Evolutionary conservation across 2,113 vertebrate genomes (phyloP).

Genomic region (Oncorhynchus masou): DNA sequence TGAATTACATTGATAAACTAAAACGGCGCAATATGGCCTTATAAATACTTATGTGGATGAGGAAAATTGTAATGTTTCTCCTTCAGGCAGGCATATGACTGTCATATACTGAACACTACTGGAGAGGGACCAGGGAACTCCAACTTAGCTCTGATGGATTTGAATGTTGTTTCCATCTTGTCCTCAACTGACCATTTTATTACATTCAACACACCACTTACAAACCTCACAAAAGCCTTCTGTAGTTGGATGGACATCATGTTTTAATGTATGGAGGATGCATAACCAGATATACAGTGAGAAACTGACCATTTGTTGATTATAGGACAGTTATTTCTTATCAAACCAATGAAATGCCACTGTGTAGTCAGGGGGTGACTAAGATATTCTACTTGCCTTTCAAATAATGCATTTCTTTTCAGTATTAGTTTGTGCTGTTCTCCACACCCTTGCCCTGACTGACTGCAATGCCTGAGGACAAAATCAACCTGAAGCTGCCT

Average conservation of each 20-base stretch:
- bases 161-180: conserved; percentile 28
- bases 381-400: conserved; percentile 34
- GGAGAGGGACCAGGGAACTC: conserved; percentile 58
- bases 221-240: conserved; percentile 53
- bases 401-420: conserved; percentile 36
- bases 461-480: conserved; percentile 58
- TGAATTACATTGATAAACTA: background rate
- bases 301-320: background rate
- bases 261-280: conserved; percentile 17
- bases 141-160: conserved; percentile 23
- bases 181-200: conserved; percentile 36
- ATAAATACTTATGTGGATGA: background rate
- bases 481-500: conserved; percentile 54
- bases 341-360: conserved; percentile 38
- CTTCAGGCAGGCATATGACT: conserved; percentile 35
- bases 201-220: conserved; percentile 16
- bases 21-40: background rate
- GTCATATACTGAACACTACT: conserved; percentile 39
- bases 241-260: conserved; percentile 56
- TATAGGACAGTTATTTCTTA: background rate
- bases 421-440: conserved; percentile 45
- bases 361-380: conserved; percentile 24
- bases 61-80: background rate
- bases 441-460: conserved; percentile 48
- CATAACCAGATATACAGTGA: conserved; percentile 11